phyloP scores from a whole-genome alignment of 2,888 invertebrate genomes.

The Xestobium rufovillosum region DNA sequence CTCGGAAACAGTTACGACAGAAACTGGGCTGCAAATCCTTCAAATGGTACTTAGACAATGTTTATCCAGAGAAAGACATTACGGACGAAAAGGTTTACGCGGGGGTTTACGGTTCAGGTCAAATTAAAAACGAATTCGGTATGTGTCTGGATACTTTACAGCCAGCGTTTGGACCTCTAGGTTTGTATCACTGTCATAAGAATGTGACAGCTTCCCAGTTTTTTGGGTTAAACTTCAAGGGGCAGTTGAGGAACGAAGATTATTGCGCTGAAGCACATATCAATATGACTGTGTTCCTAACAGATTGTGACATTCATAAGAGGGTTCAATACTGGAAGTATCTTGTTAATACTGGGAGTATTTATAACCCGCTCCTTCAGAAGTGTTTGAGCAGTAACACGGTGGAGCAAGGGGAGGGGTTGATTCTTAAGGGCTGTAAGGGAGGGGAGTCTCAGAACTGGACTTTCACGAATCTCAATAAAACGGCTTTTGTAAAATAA shows the following conservation, averaged over 20 bases:
- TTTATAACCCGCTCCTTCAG: slow-evolving; percentile 36
- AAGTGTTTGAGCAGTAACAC: slow-evolving; percentile 39
- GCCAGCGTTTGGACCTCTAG: slow-evolving; percentile 62
- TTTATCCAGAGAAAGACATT: slow-evolving; percentile 86
- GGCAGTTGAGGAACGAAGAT: slow-evolving; percentile 70
- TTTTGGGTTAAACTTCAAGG: slow-evolving; percentile 60
- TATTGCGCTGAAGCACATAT: slow-evolving; percentile 60
- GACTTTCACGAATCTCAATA: slow-evolving; percentile 37
- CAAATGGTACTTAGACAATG: slow-evolving; percentile 84
- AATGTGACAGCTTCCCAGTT: slow-evolving; percentile 62
- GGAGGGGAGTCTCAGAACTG: slow-evolving; percentile 35
- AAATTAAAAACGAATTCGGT: slow-evolving; percentile 50
- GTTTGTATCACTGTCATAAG: slow-evolving; percentile 68
- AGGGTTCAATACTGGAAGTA: slow-evolving; percentile 40
- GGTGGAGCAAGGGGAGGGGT: slow-evolving; percentile 36
- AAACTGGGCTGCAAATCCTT: slow-evolving; percentile 81
- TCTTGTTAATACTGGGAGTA: slow-evolving; percentile 34
- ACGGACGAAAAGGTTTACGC: slow-evolving; percentile 77
- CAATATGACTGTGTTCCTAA: slow-evolving; percentile 44
- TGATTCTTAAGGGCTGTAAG: slow-evolving; percentile 35
- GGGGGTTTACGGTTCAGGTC: slow-evolving; percentile 68
- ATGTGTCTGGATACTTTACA: slow-evolving; percentile 78
- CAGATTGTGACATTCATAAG: slow-evolving; percentile 44
- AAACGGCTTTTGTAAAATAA: slow-evolving; percentile 24
- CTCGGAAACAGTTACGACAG: slow-evolving; percentile 68